Base-by-base conservation (phyloP, 2,113 vertebrate species). In the Xiphophorus maculatus region DNA sequence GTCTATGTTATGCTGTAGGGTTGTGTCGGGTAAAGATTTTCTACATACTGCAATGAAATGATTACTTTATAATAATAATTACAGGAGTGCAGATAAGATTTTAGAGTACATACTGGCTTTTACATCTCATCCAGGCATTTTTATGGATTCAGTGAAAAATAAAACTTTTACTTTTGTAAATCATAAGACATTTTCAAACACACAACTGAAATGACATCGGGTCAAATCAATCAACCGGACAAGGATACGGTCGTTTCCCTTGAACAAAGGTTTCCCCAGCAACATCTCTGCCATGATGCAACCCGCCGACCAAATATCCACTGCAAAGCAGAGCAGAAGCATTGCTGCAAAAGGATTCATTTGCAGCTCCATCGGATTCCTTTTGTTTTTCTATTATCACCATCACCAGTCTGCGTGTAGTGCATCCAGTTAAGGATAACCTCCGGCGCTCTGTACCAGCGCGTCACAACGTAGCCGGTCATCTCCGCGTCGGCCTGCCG, bases 201-300 rank as follows among this genome's bases (percentile, higher is more conserved):
- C 14, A 17, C 4, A 14, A 44, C 15, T 4, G 14, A 44, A 17
- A 44, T 44, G 42, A 17, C 42, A 44, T 44, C 14, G 1, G 42
- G 44, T 48, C 5, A 48, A 48, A 48, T 48, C 17, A 48, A 48
- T 4, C 44, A 48, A 19, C 44, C 4, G 1, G 32, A 69, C 5
- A 83, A 97, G 97, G 98, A 99, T 99, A 99, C 97, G 97, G 84
- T 99, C 98, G 3, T 88, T 98, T 86, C 98, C 98, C 89, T 97
- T 99, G 91, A 99, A 99, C 60, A 99, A 92, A 0, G 95, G 97
- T 82, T 95, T 96, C 51, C 97, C 97, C 0, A 96, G 94, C 75
- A 99, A 95, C 97, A 99, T 99, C 93, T 99, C 98, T 0, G 98
- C 98, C 97, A 99, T 98, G 90, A 99, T 99, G 77, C 98, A 99